A percentile compares a stretch with the other conserved stretches of the same genome.
Evolutionary conservation across 2,888 invertebrate genomes (phyloP).

Genomic region (Labia minor): DNA sequence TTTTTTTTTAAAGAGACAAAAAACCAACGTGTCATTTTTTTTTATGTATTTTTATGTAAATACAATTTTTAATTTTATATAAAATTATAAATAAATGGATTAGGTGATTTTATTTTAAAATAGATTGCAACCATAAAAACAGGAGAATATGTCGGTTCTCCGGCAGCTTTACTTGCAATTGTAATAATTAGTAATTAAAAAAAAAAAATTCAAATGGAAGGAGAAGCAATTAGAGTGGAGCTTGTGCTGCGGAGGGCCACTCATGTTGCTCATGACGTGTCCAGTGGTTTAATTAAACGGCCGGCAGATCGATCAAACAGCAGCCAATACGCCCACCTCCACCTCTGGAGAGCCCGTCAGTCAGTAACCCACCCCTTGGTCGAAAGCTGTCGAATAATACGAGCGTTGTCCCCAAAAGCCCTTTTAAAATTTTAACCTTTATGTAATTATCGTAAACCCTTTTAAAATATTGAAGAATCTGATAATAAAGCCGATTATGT

Average conservation of each 20-base stretch:
- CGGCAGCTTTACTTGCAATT: neutral
- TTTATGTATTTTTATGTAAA: neutral
- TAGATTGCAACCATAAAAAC: neutral
- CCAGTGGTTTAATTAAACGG: slow-evolving; percentile 13
- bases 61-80: neutral
- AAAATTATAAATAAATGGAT: neutral
- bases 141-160: neutral
- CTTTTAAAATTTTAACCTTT: neutral
- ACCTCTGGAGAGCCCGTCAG: neutral
- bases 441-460: neutral
- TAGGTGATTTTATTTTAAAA: neutral
- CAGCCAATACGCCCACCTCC: neutral
- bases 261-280: slow-evolving; percentile 3
- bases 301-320: slow-evolving; percentile 8
- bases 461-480: neutral
- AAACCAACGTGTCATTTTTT: no score
- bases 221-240: neutral
- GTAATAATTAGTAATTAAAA: neutral
- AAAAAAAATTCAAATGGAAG: neutral
- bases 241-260: neutral
- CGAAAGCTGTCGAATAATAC: neutral
- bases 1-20: neutral
- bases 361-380: neutral
- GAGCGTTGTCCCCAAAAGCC: no score
- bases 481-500: neutral